phyloP scores from a whole-genome alignment of 2,797 vertebrate species.

The Gallirallus australis region DNA sequence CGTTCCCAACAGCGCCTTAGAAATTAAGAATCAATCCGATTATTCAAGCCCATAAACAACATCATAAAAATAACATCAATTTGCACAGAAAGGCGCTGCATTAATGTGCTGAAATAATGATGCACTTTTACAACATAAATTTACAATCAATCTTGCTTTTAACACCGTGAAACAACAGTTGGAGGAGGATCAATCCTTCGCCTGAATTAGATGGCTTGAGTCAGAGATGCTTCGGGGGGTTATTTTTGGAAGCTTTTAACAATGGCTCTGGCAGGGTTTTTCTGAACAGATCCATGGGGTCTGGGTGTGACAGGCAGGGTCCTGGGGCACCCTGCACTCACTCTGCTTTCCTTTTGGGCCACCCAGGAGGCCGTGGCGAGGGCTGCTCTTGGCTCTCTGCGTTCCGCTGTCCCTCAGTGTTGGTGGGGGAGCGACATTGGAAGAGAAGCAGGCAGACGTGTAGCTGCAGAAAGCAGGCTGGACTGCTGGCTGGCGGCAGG shows the following conservation, averaged over 20 bases:
- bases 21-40: constrained; percentile 80
- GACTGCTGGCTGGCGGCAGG: neutral
- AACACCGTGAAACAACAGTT: constrained; percentile 61
- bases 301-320: neutral
- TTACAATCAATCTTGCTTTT: constrained; percentile 72
- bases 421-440: neutral
- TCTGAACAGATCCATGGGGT: neutral
- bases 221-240: constrained; percentile 46
- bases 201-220: constrained; percentile 60
- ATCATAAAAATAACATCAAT: constrained; percentile 80
- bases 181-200: constrained; percentile 54
- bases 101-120: constrained; percentile 77
- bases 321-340: neutral
- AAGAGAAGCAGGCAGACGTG: rapidly evolving
- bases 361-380: rapidly evolving
- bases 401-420: neutral
- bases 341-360: rapidly evolving
- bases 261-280: constrained; percentile 3
- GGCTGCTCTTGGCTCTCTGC: rapidly evolving
- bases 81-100: constrained; percentile 68
- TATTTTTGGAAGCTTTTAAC: constrained; percentile 67
- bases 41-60: constrained; percentile 79
- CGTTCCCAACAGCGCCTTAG: constrained; percentile 40
- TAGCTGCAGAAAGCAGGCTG: neutral
- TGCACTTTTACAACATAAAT: constrained; percentile 70